Conservation (phyloP, 2,888 invertebrate genomes). For the Agonopterix alstromeriana region DNA sequence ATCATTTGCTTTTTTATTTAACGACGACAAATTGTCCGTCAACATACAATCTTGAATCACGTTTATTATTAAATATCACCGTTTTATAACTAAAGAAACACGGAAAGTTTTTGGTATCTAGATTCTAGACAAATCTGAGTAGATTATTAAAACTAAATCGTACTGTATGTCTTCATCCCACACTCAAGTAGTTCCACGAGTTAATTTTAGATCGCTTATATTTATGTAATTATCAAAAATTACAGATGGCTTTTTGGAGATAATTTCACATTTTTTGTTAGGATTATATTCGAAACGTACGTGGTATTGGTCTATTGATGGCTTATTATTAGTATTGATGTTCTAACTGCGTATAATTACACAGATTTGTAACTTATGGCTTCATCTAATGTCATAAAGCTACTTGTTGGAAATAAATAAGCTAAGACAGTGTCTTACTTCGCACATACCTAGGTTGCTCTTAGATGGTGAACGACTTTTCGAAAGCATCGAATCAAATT, state of each 20-base stretch:
- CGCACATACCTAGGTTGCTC: no score
- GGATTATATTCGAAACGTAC: conserved; percentile 10
- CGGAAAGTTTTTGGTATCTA: no score
- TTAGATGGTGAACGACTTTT: no score
- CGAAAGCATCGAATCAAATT: no score
- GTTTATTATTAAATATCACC: no score
- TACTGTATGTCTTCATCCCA: conserved; percentile 47
- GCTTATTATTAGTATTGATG: conserved; percentile 2
- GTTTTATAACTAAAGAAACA: no score
- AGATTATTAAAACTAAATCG: background rate
- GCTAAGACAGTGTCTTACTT: no score
- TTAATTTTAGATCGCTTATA: conserved; percentile 58
- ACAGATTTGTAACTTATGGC: conserved; percentile 7
- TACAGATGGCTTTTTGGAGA: conserved; percentile 62
- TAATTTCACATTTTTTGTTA: conserved; percentile 55
- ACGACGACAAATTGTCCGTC: no score
- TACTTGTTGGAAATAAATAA: background rate
- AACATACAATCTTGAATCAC: no score
- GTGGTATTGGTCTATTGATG: conserved; percentile 12
- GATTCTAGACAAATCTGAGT: no score
- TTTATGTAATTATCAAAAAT: conserved; percentile 69
- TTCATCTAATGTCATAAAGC: conserved; percentile 2
- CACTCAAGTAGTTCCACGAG: conserved; percentile 63
- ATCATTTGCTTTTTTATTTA: no score
- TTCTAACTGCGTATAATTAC: conserved; percentile 1